phyloP scores from a whole-genome alignment of 2,888 invertebrate genomes.

The Nomada fabriciana region DNA sequence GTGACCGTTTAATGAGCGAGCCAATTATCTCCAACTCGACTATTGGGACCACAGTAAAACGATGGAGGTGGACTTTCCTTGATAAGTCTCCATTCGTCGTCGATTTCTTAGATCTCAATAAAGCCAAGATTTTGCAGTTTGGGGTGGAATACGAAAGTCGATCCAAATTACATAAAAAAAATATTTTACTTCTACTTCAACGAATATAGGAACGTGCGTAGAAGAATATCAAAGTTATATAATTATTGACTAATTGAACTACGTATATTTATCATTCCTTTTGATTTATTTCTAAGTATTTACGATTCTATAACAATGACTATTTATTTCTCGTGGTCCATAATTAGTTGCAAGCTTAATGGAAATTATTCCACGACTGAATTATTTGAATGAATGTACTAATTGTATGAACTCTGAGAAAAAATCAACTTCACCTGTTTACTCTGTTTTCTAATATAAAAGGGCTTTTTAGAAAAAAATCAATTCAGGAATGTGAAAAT shows the following conservation, averaged over 20 bases:
- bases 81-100: slow-evolving; percentile 22
- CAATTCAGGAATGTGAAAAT: too few species aligned
- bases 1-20: slow-evolving; percentile 58
- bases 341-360: too few species aligned
- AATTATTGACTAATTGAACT: neutral
- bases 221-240: too few species aligned
- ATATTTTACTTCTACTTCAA: neutral
- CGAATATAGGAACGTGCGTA: neutral
- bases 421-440: too few species aligned
- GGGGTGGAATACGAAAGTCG: neutral
- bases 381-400: too few species aligned
- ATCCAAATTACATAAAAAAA: neutral
- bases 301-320: neutral
- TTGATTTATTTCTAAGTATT: neutral
- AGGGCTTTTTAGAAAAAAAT: too few species aligned
- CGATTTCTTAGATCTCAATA: slow-evolving; percentile 4
- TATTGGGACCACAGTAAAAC: slow-evolving; percentile 67
- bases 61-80: slow-evolving; percentile 64
- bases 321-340: neutral
- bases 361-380: too few species aligned
- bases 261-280: neutral
- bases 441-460: too few species aligned
- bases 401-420: too few species aligned
- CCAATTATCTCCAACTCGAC: slow-evolving; percentile 70
- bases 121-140: neutral